phyloP scores from a whole-genome alignment of 1,140 invertebrate species.

The Procambarus virginalis region DNA sequence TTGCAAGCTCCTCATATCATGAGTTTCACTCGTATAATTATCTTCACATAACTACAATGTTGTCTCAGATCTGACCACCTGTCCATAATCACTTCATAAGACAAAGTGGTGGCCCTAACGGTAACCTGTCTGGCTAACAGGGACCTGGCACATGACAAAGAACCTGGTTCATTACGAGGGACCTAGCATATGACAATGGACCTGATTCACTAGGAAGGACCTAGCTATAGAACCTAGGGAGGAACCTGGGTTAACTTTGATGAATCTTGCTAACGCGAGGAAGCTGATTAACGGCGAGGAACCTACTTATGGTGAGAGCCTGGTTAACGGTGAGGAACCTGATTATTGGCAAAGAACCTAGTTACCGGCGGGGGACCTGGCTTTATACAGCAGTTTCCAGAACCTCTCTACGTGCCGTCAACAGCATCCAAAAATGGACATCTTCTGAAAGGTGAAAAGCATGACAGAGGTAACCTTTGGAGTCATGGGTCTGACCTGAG shows the following conservation, averaged over 20 bases:
- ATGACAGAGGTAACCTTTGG: conserved; percentile 3
- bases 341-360: no score
- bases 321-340: no score
- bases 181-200: no score
- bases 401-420: neutral
- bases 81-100: neutral
- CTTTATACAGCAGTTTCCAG: conserved; percentile 22
- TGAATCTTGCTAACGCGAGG: no score
- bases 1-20: neutral
- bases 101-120: conserved; percentile 20
- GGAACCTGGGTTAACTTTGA: no score
- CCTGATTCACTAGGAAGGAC: no score
- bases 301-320: no score
- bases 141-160: no score
- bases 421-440: conserved; percentile 16
- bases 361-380: neutral
- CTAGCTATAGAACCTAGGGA: no score
- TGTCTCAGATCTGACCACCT: neutral
- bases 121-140: no score
- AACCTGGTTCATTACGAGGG: no score
- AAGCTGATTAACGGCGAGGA: no score
- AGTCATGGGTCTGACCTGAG: neutral
- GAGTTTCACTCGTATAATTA: conserved; percentile 6
- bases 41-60: conserved; percentile 30
- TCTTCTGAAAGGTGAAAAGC: neutral